These are phyloP conservation scores for Notiomystis cincta DNA, from an alignment of 2,113 vertebrate genomes.

Conservation along the genomic window DNA sequence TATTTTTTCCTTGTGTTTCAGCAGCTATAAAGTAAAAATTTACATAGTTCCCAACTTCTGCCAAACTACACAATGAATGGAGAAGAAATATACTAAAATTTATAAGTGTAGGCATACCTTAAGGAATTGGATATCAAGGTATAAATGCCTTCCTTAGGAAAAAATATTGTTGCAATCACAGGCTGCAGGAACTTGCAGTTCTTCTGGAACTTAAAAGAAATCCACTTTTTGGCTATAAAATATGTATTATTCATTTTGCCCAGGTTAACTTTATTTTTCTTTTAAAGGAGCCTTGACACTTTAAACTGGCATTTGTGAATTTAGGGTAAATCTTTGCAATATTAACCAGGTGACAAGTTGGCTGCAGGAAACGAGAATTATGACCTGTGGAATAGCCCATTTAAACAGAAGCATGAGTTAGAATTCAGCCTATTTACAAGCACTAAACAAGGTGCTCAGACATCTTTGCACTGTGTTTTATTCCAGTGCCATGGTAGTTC, in stretches of 20 bases:
- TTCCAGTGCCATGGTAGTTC: neutral
- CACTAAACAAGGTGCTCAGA: neutral
- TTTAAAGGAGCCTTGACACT: constrained; percentile 47
- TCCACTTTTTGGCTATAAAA: constrained; percentile 5
- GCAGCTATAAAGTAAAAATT: neutral
- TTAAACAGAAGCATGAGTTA: constrained; percentile 54
- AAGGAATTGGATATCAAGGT: constrained; percentile 24
- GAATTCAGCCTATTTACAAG: neutral
- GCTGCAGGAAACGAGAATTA: constrained; percentile 47
- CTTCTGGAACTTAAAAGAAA: constrained; percentile 27
- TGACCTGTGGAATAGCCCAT: constrained; percentile 21
- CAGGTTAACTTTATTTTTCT: constrained; percentile 62
- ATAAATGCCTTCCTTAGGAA: constrained; percentile 23
- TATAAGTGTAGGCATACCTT: constrained; percentile 2
- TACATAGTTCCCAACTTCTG: neutral
- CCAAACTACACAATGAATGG: neutral
- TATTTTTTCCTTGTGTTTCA: neutral
- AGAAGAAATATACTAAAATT: constrained; percentile 19
- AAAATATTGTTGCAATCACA: constrained; percentile 13
- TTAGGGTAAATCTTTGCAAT: constrained; percentile 51
- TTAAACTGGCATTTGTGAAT: constrained; percentile 37
- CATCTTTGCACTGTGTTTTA: neutral
- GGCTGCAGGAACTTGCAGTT: neutral
- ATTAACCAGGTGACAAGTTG: constrained; percentile 51
- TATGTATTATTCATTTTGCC: constrained; percentile 54